Percentiles rank a stretch among this genome's conserved stretches.
phyloP scores from a whole-genome alignment of 2,113 vertebrate species.

The Aleadryas rufinucha region DNA sequence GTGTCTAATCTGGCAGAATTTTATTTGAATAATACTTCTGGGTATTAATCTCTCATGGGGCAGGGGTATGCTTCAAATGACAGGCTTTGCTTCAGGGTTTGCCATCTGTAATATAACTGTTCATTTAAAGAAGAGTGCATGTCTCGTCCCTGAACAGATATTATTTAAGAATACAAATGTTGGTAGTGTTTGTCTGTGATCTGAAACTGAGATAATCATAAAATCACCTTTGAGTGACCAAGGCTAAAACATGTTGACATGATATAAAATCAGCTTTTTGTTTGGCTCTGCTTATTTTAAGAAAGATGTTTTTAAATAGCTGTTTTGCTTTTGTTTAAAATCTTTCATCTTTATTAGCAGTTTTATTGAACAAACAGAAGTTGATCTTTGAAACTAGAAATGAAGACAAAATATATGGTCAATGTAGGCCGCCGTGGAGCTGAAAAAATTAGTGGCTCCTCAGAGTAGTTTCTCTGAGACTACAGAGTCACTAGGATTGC shows the following conservation, averaged over 20 bases:
- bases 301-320: background rate
- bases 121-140: background rate
- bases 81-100: background rate
- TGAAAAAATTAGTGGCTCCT: background rate
- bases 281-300: background rate
- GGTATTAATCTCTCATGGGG: background rate
- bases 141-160: background rate
- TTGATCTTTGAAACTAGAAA: background rate
- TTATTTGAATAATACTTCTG: background rate
- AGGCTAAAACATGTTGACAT: background rate
- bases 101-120: background rate
- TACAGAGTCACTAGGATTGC: background rate
- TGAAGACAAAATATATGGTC: background rate
- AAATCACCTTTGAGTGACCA: background rate
- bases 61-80: background rate
- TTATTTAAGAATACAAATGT: background rate
- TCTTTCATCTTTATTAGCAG: background rate
- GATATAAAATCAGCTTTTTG: background rate
- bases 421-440: background rate
- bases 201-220: background rate
- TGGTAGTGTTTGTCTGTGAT: background rate
- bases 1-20: background rate
- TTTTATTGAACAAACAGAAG: background rate
- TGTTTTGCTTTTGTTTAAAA: background rate
- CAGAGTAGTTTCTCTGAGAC: background rate